These are phyloP conservation scores for Merops nubicus DNA, from an alignment of 2,113 vertebrate genomes.

Conservation along the genomic window DNA sequence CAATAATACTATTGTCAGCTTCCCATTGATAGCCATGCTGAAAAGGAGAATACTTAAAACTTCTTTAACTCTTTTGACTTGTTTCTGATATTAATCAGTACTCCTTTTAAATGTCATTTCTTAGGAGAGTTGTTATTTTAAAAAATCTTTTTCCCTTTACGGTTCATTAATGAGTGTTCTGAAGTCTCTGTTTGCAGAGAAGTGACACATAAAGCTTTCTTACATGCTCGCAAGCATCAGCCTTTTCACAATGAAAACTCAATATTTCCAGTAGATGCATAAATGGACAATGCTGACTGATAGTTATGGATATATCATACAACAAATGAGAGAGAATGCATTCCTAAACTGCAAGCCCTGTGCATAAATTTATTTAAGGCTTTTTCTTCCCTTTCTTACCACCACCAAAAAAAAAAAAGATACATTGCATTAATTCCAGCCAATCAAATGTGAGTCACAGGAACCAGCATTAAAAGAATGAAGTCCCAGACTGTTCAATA, in stretches of 20 bases:
- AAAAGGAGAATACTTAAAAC: constrained; percentile 61
- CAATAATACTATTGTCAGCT: constrained; percentile 87
- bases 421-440: neutral
- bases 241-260: neutral
- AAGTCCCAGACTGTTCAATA: constrained; percentile 46
- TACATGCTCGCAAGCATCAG: neutral
- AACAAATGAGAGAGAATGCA: neutral
- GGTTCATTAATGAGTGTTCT: neutral
- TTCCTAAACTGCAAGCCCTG: neutral
- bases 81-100: constrained; percentile 9
- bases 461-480: constrained; percentile 28
- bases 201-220: constrained; percentile 1
- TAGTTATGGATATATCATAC: neutral
- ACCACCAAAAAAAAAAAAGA: neutral
- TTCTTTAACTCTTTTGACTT: constrained; percentile 52
- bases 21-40: constrained; percentile 87
- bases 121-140: neutral
- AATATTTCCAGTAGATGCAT: neutral
- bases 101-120: neutral
- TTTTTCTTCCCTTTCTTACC: neutral
- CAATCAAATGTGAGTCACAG: neutral
- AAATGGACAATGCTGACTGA: neutral
- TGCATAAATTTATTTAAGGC: neutral
- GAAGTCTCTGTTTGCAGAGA: constrained; percentile 25
- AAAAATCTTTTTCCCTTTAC: constrained; percentile 7